Base-by-base conservation (phyloP, 2,797 vertebrate genomes). In the Galaxias olidus region DNA sequence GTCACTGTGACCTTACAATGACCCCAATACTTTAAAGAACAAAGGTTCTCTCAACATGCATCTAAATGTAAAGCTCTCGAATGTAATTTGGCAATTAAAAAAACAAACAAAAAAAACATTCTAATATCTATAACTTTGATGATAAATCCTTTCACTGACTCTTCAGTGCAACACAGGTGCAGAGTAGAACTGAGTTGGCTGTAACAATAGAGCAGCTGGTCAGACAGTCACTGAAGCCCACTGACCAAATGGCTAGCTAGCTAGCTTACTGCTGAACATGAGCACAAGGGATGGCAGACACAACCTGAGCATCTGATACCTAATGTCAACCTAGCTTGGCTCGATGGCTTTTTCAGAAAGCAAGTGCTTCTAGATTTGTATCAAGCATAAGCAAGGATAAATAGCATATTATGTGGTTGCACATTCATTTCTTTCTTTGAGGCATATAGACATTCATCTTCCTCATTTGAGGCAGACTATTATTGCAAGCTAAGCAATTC, bases 221-320 rank as follows among this genome's bases (percentile, higher is more conserved):
- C 18, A n/a, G 44, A 61, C 55, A 45, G 55, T 52, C 57, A 47
- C 64, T 20, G 55, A 44, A 71, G 42, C 15, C 60, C 55, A 47
- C 55, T 66, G 59, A 69, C 67, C 65, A 75, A 57, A 48, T 60
- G 48, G 43, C 50, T 42, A 61, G 43, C 51, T 15, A 46, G 43
- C 51, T 15, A 46, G 52, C 45, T 54, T 63, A 43, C 48, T 60
- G 43, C 65, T 69, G 30, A 59, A 60, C 48, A 52, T 59, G 45
- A 63, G 60, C 54, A 41, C 49, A 59, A 72, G 15, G 67, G 74
- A 74, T 66, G 69, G 63, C 56, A n/a, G 57, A 55, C 18, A 60
- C 49, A 60, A 58, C 51, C 53, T 57, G 41, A 18, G 42, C 41
- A 47, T 48, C 45, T n/a, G 20, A 48, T 17, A n/a, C n/a, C 41